These are phyloP conservation scores for Halichoerus grypus DNA, from an alignment of 2,113 vertebrate genomes.

Conservation along the genomic window DNA sequence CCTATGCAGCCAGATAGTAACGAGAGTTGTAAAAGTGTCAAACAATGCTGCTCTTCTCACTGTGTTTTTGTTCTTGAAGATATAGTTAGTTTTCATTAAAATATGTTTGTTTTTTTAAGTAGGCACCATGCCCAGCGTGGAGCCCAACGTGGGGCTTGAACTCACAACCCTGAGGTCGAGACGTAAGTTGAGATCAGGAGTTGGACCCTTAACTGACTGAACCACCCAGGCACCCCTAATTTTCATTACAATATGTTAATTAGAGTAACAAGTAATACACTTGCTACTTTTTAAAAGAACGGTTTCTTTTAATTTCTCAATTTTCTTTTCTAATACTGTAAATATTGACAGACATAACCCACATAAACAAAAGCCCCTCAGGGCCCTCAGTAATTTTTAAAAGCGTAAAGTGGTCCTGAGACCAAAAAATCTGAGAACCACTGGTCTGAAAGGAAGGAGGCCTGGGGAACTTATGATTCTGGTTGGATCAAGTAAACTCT, in stretches of 20 bases:
- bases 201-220: neutral
- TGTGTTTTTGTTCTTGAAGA: neutral
- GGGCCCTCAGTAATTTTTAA: neutral
- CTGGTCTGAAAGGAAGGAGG: neutral
- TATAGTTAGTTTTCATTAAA: neutral
- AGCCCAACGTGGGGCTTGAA: neutral
- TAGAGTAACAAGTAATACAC: neutral
- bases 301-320: neutral
- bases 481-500: neutral
- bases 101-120: neutral
- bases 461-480: neutral
- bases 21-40: neutral
- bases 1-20: neutral
- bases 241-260: neutral
- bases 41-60: neutral
- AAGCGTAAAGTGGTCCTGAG: neutral
- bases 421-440: neutral
- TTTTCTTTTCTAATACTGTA: neutral
- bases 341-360: neutral
- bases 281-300: constrained; percentile 23
- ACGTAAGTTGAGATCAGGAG: neutral
- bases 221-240: neutral
- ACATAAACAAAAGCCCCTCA: neutral
- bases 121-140: neutral
- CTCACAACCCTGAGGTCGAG: neutral